Conservation (phyloP, 2,888 invertebrate species). For the Eupithecia insigniata region DNA sequence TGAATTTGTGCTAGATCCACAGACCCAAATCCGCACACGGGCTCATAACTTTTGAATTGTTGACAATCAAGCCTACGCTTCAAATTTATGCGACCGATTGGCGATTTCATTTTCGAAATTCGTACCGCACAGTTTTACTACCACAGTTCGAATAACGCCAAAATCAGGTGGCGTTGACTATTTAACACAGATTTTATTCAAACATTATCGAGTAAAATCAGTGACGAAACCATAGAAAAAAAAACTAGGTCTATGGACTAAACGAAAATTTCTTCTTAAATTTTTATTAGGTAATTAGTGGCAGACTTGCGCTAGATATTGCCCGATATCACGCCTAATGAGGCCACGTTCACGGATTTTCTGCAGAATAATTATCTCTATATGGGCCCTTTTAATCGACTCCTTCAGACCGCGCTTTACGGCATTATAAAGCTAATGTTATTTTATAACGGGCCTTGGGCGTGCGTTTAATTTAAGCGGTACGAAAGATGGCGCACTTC, state of each 20-base stretch:
- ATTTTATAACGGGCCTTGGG: constrained; percentile 64
- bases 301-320: constrained; percentile 31
- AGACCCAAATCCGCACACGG: constrained; percentile 48
- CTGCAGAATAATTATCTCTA: constrained; percentile 66
- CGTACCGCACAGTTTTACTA: constrained; percentile 14
- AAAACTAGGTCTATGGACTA: too few species aligned
- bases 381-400: constrained; percentile 68
- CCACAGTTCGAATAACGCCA: constrained; percentile 23
- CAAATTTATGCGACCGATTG: constrained; percentile 41
- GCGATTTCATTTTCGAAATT: constrained; percentile 33
- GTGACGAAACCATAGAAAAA: too few species aligned
- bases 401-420: constrained; percentile 60
- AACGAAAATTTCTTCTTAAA: constrained; percentile 14
- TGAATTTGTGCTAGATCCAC: constrained; percentile 65
- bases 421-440: constrained; percentile 65
- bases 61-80: constrained; percentile 33
- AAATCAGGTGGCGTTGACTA: constrained; percentile 18
- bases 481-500: constrained; percentile 43
- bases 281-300: constrained; percentile 33
- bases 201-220: constrained; percentile 15
- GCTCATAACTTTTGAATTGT: constrained; percentile 53
- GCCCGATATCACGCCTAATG: constrained; percentile 49
- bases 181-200: constrained; percentile 5
- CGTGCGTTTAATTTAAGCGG: constrained; percentile 64
- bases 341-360: constrained; percentile 51